These are phyloP conservation scores for Micronycteris hirsuta DNA, from an alignment of 2,113 vertebrate species.

Conservation along the genomic window DNA sequence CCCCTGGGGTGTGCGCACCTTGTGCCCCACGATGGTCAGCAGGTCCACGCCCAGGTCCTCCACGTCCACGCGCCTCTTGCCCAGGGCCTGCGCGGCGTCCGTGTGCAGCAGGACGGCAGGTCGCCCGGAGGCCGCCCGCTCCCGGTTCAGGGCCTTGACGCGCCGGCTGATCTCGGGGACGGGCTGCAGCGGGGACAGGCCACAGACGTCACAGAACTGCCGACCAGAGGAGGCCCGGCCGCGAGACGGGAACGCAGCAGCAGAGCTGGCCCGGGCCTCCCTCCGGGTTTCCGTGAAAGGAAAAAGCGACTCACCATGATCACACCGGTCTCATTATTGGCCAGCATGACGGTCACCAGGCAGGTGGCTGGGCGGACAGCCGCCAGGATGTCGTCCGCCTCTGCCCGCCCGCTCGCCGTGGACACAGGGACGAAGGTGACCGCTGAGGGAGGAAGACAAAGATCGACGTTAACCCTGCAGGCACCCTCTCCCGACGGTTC, in stretches of 20 bases:
- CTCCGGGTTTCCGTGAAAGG: neutral
- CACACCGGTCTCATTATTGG: constrained; percentile 96
- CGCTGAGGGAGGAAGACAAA: constrained; percentile 77
- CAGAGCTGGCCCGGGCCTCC: rapidly evolving
- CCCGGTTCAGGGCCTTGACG: constrained; percentile 80
- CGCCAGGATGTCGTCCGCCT: constrained; percentile 88
- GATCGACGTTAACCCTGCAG: neutral
- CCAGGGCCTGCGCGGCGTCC: constrained; percentile 93
- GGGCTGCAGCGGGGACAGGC: constrained; percentile 77
- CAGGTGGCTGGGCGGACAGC: constrained; percentile 89
- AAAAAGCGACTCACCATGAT: constrained; percentile 87
- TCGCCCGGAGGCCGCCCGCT: constrained; percentile 9
- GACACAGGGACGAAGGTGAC: constrained; percentile 91
- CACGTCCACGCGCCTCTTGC: constrained; percentile 89
- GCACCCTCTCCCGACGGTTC: rapidly evolving
- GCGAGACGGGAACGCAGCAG: rapidly evolving
- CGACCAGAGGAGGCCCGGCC: neutral
- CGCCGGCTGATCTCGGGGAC: constrained; percentile 85
- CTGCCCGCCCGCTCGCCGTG: constrained; percentile 81
- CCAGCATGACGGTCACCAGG: constrained; percentile 94
- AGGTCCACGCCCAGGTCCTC: constrained; percentile 92
- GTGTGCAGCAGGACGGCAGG: constrained; percentile 90
- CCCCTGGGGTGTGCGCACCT: constrained; percentile 79
- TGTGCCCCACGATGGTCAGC: constrained; percentile 96
- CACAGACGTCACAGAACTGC: rapidly evolving